A percentile compares a stretch with the other conserved stretches of the same genome.
Evolutionary conservation across 2,888 invertebrate species (phyloP).

Genomic region (Monopis laevigella): DNA sequence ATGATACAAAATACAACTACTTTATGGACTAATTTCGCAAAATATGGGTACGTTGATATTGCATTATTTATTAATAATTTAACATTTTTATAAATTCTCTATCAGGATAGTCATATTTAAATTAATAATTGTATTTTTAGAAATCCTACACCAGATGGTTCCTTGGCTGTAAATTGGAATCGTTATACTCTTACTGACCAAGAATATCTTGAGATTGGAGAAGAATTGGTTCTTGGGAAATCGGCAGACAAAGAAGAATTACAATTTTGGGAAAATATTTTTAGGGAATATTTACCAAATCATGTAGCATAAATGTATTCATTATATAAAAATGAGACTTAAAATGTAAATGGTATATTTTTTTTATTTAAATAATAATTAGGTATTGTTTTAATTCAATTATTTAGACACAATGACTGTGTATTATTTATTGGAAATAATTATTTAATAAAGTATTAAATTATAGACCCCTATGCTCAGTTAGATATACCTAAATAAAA

Average conservation of each 20-base stretch:
- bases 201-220: constrained; percentile 33
- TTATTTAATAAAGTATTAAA: too few relatives aligned
- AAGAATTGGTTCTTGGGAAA: constrained; percentile 24
- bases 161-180: constrained; percentile 33
- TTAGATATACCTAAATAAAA: too few relatives aligned
- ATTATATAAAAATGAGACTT: background rate
- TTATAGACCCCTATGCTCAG: too few relatives aligned
- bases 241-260: constrained; percentile 24
- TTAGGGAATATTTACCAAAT: constrained; percentile 26
- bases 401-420: too few relatives aligned
- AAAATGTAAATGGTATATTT: too few relatives aligned
- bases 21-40: constrained; percentile 48
- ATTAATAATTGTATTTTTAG: constrained; percentile 21
- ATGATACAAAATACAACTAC: constrained; percentile 32
- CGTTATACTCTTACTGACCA: constrained; percentile 27
- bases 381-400: too few relatives aligned
- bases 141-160: constrained; percentile 36
- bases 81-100: background rate
- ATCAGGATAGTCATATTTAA: background rate
- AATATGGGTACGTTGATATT: constrained; percentile 33
- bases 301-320: constrained; percentile 1
- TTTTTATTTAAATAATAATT: too few relatives aligned
- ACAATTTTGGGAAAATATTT: constrained; percentile 34
- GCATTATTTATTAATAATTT: background rate
- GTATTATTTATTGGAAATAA: too few relatives aligned